A percentile compares a stretch with the other conserved stretches of the same genome.
Conservation (phyloP, 2,888 invertebrate genomes). For the Mesorhabditis sp. region DNA sequence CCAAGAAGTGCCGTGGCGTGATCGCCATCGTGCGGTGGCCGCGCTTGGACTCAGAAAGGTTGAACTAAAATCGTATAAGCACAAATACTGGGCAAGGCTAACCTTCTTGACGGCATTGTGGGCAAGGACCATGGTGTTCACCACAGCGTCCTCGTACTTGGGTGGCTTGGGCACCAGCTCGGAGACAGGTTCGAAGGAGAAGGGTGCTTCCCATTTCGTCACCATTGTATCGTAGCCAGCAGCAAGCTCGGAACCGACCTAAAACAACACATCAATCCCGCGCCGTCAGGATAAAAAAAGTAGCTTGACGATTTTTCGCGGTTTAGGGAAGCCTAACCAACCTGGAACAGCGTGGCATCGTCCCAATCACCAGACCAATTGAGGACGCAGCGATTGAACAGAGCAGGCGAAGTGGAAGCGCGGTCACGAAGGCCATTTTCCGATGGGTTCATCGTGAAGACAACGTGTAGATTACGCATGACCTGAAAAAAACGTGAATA, state of each 20-base stretch:
- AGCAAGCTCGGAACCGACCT: conserved; percentile 88
- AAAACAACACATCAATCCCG: background rate
- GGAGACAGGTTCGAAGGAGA: conserved; percentile 84
- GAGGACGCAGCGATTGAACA: conserved; percentile 96
- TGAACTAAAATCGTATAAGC: background rate
- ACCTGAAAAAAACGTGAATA: conserved; percentile 69
- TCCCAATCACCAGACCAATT: conserved; percentile 99
- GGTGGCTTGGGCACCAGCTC: conserved; percentile 47
- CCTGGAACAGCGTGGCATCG: conserved; percentile 71
- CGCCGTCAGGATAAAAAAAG: background rate
- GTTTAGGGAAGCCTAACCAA: conserved; percentile 8
- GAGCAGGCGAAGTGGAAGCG: conserved; percentile 95
- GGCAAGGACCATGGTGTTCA: conserved; percentile 95
- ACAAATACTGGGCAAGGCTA: conserved; percentile 68
- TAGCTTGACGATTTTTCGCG: conserved; percentile 8
- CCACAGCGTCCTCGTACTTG: conserved; percentile 71
- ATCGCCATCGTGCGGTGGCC: conserved; percentile 94
- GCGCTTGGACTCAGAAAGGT: conserved; percentile 61
- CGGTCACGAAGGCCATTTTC: conserved; percentile 95
- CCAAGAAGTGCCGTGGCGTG: conserved; percentile 93
- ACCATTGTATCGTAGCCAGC: conserved; percentile 87
- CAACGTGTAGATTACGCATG: conserved; percentile 97
- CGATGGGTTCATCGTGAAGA: conserved; percentile 99
- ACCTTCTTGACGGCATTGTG: conserved; percentile 90
- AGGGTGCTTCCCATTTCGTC: conserved; percentile 78